Percentiles rank a stretch among this genome's conserved stretches.
Conservation (phyloP, 2,888 invertebrate genomes). For the Andrena dorsata region DNA sequence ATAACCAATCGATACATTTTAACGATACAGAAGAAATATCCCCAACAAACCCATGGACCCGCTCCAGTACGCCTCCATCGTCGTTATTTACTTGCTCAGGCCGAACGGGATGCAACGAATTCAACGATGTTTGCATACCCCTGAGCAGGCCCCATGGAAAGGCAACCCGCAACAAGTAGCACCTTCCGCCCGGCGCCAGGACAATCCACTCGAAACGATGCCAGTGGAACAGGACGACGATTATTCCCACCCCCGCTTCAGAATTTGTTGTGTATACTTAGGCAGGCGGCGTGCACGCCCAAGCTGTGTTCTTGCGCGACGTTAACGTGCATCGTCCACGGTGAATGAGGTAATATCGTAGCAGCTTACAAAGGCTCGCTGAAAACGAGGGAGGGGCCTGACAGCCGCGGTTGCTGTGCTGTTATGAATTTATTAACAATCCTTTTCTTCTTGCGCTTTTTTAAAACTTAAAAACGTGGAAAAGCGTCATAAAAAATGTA, state of each 20-base stretch:
- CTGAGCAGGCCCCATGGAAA: neutral
- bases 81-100: neutral
- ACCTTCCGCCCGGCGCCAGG: neutral
- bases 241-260: neutral
- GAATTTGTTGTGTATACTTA: neutral
- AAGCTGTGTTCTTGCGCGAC: constrained; percentile 9
- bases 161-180: constrained; percentile 29
- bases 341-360: neutral
- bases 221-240: constrained; percentile 1
- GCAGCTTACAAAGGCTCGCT: neutral
- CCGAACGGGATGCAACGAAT: neutral
- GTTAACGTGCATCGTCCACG: constrained; percentile 1
- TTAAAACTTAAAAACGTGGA: neutral
- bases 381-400: neutral
- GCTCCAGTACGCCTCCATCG: too few relatives aligned
- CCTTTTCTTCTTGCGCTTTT: too few relatives aligned
- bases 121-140: neutral
- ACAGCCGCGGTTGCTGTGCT: neutral
- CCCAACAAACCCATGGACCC: too few relatives aligned
- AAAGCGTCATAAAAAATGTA: neutral
- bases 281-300: neutral
- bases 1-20: too few relatives aligned
- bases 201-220: neutral
- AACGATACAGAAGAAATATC: too few relatives aligned
- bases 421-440: neutral